A percentile compares a stretch with the other conserved stretches of the same genome.
Evolutionary conservation across 2,888 invertebrate genomes (phyloP).

Genomic region (Drosophila austrosaltans): DNA sequence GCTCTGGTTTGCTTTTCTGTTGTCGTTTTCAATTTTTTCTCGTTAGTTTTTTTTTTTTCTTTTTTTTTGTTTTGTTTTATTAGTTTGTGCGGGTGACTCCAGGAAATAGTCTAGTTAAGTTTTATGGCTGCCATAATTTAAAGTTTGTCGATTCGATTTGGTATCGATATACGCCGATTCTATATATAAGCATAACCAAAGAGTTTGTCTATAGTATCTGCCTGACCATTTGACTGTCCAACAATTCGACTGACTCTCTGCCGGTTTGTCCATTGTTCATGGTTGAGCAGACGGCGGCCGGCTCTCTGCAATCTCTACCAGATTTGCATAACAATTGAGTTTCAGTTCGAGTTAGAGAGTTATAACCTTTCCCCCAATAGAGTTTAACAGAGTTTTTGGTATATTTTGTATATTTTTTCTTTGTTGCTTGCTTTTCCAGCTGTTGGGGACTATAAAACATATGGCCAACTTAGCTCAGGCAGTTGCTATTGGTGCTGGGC

Average conservation of each 20-base stretch:
- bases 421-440: not conserved
- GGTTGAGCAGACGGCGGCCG: constrained; percentile 40
- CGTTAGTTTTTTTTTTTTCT: constrained; percentile 8
- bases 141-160: constrained; percentile 51
- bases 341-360: constrained; percentile 8
- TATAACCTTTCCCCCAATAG: constrained; percentile 73
- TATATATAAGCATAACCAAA: constrained; percentile 4
- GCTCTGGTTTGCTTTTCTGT: constrained; percentile 58
- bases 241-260: not conserved
- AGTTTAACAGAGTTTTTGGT: constrained; percentile 33
- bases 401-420: not conserved
- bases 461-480: constrained; percentile 26
- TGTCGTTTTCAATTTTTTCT: constrained; percentile 60
- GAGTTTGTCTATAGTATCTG: not conserved
- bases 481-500: constrained; percentile 39
- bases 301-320: constrained; percentile 57
- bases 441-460: constrained; percentile 29
- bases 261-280: constrained; percentile 53
- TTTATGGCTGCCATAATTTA: constrained; percentile 69
- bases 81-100: constrained; percentile 40
- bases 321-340: constrained; percentile 76
- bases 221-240: not conserved
- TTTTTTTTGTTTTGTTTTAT: not conserved
- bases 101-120: constrained; percentile 54
- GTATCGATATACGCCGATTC: constrained; percentile 16